These are phyloP conservation scores for Pectinophora gossypiella DNA, from an alignment of 1,140 invertebrate genomes.

Conservation along the genomic window DNA sequence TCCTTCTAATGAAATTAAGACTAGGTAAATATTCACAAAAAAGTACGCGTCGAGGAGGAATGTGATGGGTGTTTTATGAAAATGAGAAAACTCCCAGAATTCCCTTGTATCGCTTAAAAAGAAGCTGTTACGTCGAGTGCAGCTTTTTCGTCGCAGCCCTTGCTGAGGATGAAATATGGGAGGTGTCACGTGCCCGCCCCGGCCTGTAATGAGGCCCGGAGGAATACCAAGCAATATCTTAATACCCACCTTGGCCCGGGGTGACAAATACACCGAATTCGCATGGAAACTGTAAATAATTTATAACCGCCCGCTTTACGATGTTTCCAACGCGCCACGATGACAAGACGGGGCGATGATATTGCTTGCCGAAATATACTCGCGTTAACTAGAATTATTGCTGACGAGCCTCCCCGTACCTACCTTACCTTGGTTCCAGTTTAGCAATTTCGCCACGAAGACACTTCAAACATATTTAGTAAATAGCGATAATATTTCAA, in stretches of 20 bases:
- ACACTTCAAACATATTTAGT: conserved; percentile 38
- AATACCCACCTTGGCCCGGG: conserved; percentile 59
- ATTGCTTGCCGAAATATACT: conserved; percentile 37
- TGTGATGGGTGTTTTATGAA: conserved; percentile 27
- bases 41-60: conserved; percentile 14
- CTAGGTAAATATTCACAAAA: conserved; percentile 26
- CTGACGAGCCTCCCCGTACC: conserved; percentile 21
- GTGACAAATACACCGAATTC: conserved; percentile 66
- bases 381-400: conserved; percentile 46
- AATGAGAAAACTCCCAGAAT: conserved; percentile 29
- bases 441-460: conserved; percentile 32
- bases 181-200: conserved; percentile 48
- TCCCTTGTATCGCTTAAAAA: conserved; percentile 21
- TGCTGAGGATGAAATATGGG: conserved; percentile 64
- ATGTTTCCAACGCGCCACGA: conserved; percentile 39
- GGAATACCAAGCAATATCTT: conserved; percentile 72
- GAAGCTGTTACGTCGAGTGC: conserved; percentile 27
- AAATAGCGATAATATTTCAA: not conserved
- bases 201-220: conserved; percentile 63
- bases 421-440: conserved; percentile 11
- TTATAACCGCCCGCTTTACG: conserved; percentile 62
- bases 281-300: conserved; percentile 68
- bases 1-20: conserved; percentile 58
- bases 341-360: conserved; percentile 45
- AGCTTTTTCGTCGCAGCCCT: conserved; percentile 29